Evolutionary conservation across 2,888 invertebrate genomes (phyloP).

Genomic region (Dicranocentrus wangi): DNA sequence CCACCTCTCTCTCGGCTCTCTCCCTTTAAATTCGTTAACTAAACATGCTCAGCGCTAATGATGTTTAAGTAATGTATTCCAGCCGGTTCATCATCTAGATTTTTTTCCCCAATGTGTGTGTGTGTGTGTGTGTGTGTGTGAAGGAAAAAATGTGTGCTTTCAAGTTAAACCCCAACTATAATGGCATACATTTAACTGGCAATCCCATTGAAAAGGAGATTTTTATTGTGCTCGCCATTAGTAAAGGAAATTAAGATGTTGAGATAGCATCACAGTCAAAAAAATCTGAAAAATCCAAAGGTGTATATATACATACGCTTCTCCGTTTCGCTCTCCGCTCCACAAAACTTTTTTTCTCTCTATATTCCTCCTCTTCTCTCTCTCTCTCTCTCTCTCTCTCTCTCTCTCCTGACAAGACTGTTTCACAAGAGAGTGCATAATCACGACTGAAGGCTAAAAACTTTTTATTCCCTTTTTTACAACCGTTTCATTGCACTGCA

Average conservation of each 20-base stretch:
- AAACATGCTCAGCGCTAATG: conserved; percentile 29
- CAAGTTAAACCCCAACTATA: too few species aligned
- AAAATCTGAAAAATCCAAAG: neutral
- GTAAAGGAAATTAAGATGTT: conserved; percentile 48
- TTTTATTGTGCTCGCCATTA: conserved; percentile 33
- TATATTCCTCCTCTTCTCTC: too few species aligned
- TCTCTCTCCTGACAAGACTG: neutral
- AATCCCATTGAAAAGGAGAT: too few species aligned
- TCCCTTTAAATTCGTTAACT: conserved; percentile 21
- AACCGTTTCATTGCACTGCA: too few species aligned
- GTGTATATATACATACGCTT: neutral
- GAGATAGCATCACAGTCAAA: conserved; percentile 31
- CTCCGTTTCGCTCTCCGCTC: neutral
- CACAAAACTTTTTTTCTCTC: neutral
- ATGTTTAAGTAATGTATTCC: conserved; percentile 25
- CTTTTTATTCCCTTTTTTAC: neutral
- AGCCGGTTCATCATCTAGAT: conserved; percentile 8
- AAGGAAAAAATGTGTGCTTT: too few species aligned
- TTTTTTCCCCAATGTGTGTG: too few species aligned
- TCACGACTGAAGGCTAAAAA: conserved; percentile 32
- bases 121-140: too few species aligned
- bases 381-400: too few species aligned
- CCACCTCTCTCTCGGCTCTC: too few species aligned
- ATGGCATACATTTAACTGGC: too few species aligned
- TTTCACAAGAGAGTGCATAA: conserved; percentile 18